Evolutionary conservation across 2,113 vertebrate genomes (phyloP).

Genomic region (Alces alces): DNA sequence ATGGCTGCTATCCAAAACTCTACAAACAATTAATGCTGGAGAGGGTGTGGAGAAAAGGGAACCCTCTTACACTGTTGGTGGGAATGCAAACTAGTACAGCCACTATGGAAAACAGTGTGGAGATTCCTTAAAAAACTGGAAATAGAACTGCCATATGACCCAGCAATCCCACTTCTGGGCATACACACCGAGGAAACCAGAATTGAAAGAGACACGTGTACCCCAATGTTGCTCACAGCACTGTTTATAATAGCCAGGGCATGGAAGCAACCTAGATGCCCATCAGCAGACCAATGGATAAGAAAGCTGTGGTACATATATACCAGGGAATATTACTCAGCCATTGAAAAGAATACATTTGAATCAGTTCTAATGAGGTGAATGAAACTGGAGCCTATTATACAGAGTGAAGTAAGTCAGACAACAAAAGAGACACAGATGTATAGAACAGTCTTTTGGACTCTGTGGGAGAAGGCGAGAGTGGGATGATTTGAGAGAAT

Average conservation of each 20-base stretch:
- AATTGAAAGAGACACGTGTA: neutral
- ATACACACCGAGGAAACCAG: neutral
- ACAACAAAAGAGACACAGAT: neutral
- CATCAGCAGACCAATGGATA: rapidly evolving
- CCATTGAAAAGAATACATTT: neutral
- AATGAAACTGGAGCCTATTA: neutral
- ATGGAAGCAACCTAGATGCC: neutral
- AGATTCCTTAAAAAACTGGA: neutral
- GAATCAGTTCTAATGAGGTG: neutral
- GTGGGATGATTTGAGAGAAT: neutral
- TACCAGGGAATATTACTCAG: neutral
- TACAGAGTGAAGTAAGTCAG: neutral
- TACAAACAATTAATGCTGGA: neutral
- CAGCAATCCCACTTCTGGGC: neutral
- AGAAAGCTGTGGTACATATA: neutral
- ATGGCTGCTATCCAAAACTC: neutral
- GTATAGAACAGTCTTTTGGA: neutral
- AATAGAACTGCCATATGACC: neutral
- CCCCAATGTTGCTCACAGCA: neutral
- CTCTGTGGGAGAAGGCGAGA: neutral
- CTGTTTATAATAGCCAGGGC: neutral
- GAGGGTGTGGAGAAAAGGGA: neutral
- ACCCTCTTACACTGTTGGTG: neutral
- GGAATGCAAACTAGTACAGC: neutral
- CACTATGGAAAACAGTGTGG: neutral